Conservation (phyloP, 2,113 vertebrate species). For the Myanophis thanlyinensis region DNA sequence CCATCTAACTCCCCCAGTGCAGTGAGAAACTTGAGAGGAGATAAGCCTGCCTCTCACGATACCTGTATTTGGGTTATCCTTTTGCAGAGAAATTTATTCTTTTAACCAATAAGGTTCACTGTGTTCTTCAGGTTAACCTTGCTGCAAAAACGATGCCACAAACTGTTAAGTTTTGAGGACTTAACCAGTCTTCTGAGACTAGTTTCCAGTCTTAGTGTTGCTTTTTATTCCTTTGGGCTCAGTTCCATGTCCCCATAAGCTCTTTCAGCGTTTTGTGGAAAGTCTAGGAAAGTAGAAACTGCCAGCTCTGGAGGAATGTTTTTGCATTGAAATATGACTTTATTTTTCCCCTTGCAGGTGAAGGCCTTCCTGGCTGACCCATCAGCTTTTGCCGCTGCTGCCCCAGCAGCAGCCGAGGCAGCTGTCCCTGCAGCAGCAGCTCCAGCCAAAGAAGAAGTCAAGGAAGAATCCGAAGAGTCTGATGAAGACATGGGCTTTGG, state of each 20-base stretch:
- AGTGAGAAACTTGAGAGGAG: not conserved
- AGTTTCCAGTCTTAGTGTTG: not conserved
- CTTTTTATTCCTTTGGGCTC: not conserved
- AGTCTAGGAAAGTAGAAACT: not conserved
- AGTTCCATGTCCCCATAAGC: not conserved
- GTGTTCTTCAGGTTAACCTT: not conserved
- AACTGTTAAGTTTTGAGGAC: no score
- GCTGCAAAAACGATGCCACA: not conserved
- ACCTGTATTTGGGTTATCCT: not conserved
- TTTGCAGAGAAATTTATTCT: not conserved
- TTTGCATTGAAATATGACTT: not conserved
- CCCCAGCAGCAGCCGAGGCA: slow-evolving; percentile 56
- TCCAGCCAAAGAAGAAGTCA: slow-evolving; percentile 75
- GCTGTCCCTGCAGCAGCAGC: slow-evolving; percentile 68
- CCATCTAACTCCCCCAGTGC: not conserved
- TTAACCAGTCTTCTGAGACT: not conserved
- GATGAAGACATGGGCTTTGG: slow-evolving; percentile 97
- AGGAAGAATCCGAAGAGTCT: slow-evolving; percentile 93
- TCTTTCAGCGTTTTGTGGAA: not conserved
- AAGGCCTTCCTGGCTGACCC: slow-evolving; percentile 86
- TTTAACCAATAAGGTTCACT: no score
- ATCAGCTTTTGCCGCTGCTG: slow-evolving; percentile 68
- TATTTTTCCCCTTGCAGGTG: slow-evolving; percentile 68
- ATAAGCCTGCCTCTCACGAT: not conserved
- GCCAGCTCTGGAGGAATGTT: not conserved